A percentile compares a stretch with the other conserved stretches of the same genome.
phyloP scores from a whole-genome alignment of 2,888 invertebrate species.

The Leistus spinibarbis region DNA sequence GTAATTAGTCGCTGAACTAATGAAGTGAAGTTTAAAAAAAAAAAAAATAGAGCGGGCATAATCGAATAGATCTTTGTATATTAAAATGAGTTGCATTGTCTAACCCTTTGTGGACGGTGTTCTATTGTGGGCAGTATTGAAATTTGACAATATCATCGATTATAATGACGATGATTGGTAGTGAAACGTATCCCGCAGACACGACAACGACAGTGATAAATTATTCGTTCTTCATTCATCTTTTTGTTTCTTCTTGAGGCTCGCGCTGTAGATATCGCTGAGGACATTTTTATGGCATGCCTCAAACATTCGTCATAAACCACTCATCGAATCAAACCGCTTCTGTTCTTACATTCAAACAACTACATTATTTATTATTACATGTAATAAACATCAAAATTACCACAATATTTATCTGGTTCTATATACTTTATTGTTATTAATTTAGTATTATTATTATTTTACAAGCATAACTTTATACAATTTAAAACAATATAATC shows the following conservation, averaged over 20 bases:
- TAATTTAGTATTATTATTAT: too few species aligned
- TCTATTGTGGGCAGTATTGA: slow-evolving; percentile 6
- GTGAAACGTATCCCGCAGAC: slow-evolving; percentile 22
- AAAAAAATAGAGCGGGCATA: too few species aligned
- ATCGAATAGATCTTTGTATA: too few species aligned
- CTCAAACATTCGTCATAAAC: background rate
- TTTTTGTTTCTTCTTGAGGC: background rate
- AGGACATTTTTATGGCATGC: background rate
- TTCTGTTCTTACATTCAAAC: background rate
- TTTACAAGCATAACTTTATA: too few species aligned
- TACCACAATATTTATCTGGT: too few species aligned
- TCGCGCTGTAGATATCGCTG: background rate
- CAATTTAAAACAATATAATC: too few species aligned
- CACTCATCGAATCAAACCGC: background rate
- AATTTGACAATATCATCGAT: slow-evolving; percentile 32
- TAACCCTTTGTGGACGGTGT: background rate
- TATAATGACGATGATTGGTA: slow-evolving; percentile 33
- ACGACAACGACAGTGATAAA: slow-evolving; percentile 33
- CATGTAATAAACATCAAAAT: too few species aligned
- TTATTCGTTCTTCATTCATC: background rate
- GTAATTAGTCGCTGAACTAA: too few species aligned
- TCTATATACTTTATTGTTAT: too few species aligned
- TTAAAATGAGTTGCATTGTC: too few species aligned
- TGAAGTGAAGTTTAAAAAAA: too few species aligned
- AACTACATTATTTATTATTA: too few species aligned